These are phyloP conservation scores for Torymus tubicola DNA, from an alignment of 2,888 invertebrate genomes.

Conservation along the genomic window DNA sequence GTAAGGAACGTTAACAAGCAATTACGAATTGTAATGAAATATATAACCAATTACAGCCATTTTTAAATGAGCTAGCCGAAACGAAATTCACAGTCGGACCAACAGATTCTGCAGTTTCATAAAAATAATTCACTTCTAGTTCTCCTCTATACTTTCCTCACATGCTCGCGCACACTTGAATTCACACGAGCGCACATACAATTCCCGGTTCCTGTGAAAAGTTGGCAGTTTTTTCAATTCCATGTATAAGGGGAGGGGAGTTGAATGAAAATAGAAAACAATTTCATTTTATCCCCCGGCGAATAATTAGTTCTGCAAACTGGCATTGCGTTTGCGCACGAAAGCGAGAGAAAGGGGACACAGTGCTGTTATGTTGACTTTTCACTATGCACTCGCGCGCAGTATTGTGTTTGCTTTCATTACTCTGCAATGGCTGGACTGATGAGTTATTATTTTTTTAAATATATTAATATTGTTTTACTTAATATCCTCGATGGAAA, in stretches of 20 bases:
- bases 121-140: constrained; percentile 18
- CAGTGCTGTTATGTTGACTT: constrained; percentile 27
- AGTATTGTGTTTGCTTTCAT: constrained; percentile 28
- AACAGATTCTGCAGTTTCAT: background rate
- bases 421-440: background rate
- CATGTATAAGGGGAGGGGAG: background rate
- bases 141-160: background rate
- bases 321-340: background rate
- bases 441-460: background rate
- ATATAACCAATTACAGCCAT: too few relatives aligned
- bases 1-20: too few relatives aligned
- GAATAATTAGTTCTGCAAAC: constrained; percentile 54
- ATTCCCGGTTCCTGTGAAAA: background rate
- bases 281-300: constrained; percentile 32
- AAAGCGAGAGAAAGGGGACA: too few relatives aligned
- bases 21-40: too few relatives aligned
- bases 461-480: constrained; percentile 11
- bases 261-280: constrained; percentile 31
- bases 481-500: background rate
- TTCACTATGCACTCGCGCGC: constrained; percentile 8
- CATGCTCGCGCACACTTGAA: background rate
- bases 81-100: too few relatives aligned
- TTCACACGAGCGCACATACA: background rate
- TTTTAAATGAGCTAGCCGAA: too few relatives aligned
- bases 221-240: constrained; percentile 8